Conservation (phyloP, 2,888 invertebrate species). For the Hymenopus coronatus region DNA sequence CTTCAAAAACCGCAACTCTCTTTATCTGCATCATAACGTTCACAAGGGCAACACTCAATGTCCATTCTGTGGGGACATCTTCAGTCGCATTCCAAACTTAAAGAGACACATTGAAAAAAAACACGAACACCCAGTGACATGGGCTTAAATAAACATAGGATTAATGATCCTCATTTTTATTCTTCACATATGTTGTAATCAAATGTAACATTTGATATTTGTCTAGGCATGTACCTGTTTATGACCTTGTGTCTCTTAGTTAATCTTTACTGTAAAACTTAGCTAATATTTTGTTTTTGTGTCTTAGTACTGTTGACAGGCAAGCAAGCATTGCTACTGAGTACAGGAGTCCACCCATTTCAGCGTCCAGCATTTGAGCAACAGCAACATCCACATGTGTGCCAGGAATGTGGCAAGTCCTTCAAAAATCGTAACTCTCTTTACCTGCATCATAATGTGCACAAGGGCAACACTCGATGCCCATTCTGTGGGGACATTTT, state of each 20-base stretch:
- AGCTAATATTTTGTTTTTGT: background rate
- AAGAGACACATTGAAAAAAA: slow-evolving; percentile 21
- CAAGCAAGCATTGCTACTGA: too few species aligned
- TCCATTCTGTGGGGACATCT: slow-evolving; percentile 41
- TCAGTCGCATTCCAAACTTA: slow-evolving; percentile 25
- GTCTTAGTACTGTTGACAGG: too few species aligned
- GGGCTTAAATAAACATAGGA: background rate
- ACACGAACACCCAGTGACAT: background rate
- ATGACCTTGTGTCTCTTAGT: background rate
- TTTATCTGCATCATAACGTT: slow-evolving; percentile 60
- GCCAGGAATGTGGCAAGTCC: slow-evolving; percentile 24
- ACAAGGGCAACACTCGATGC: slow-evolving; percentile 52
- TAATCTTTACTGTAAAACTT: background rate
- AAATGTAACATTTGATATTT: background rate
- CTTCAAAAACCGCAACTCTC: slow-evolving; percentile 62
- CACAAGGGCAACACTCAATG: slow-evolving; percentile 63
- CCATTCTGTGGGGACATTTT: slow-evolving; percentile 39
- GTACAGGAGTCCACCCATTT: too few species aligned
- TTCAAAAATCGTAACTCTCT: slow-evolving; percentile 29
- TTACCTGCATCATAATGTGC: slow-evolving; percentile 34
- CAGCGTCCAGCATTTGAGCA: too few species aligned
- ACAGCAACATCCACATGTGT: background rate
- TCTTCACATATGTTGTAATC: background rate
- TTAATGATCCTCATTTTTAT: background rate
- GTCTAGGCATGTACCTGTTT: background rate